phyloP scores from a whole-genome alignment of 2,113 vertebrate genomes.

The Pseudopodoces humilis region DNA sequence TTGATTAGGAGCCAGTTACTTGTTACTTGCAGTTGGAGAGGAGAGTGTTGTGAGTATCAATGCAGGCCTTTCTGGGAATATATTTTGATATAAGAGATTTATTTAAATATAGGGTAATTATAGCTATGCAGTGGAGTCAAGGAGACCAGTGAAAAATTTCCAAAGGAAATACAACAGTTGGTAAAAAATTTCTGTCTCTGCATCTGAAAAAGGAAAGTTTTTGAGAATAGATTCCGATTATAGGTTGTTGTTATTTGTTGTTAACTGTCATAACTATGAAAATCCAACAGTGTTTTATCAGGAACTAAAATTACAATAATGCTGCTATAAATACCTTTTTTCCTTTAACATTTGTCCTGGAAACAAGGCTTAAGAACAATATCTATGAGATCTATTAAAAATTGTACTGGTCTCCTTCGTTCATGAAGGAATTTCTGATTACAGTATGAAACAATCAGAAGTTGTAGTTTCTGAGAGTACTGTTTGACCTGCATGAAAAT shows the following conservation, averaged over 20 bases:
- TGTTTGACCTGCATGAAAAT: constrained; percentile 67
- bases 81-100: neutral
- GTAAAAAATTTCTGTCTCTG: neutral
- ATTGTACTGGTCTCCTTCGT: neutral
- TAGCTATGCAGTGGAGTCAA: neutral
- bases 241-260: neutral
- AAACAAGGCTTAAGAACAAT: neutral
- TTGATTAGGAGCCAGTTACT: neutral
- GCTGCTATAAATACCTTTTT: neutral
- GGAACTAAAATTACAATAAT: neutral
- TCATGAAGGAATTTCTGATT: neutral
- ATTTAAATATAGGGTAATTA: neutral
- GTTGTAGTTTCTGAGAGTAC: neutral
- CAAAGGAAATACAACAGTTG: neutral
- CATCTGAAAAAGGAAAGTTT: neutral
- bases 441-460: constrained; percentile 20
- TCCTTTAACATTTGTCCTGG: neutral
- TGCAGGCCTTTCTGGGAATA: neutral
- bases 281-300: neutral
- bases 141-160: neutral
- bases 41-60: neutral
- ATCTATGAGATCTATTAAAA: neutral
- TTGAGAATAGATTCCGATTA: neutral
- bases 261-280: neutral
- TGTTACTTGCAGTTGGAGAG: neutral